A percentile compares a stretch with the other conserved stretches of the same genome.
Evolutionary conservation across 2,113 vertebrate genomes (phyloP).

Genomic region (Oreamnos americanus): DNA sequence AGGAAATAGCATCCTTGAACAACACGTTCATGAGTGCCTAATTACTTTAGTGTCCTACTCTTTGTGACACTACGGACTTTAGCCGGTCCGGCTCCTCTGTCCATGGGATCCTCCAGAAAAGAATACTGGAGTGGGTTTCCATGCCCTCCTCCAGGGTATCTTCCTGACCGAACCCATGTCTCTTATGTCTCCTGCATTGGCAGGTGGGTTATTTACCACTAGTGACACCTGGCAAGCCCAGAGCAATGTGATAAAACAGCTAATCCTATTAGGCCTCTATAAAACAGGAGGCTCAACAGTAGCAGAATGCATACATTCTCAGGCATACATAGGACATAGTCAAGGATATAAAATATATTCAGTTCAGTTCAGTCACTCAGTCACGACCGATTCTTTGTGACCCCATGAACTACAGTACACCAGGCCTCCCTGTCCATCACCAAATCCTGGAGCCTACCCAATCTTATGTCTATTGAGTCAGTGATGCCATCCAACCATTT

Average conservation of each 20-base stretch:
- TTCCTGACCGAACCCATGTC: neutral
- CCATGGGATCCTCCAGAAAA: neutral
- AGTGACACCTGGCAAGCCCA: neutral
- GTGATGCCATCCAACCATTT: neutral
- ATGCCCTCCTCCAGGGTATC: neutral
- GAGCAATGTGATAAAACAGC: neutral
- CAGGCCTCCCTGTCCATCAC: neutral
- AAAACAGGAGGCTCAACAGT: neutral
- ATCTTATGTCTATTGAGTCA: neutral
- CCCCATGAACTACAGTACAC: neutral
- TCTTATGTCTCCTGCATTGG: neutral
- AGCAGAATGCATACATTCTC: neutral
- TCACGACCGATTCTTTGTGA: rapidly evolving
- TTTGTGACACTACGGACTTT: neutral
- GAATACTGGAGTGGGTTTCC: neutral
- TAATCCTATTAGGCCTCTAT: neutral
- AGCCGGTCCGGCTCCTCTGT: neutral
- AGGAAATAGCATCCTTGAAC: neutral
- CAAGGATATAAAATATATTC: neutral
- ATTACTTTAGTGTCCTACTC: neutral
- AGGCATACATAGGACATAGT: neutral
- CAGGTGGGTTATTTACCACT: neutral
- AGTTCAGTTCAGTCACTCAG: neutral
- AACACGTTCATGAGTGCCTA: neutral
- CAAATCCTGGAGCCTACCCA: neutral